Percentiles rank a stretch among this genome's conserved stretches.
Conservation (phyloP, 1,140 invertebrate genomes). For the Brachionus manjavacas region DNA sequence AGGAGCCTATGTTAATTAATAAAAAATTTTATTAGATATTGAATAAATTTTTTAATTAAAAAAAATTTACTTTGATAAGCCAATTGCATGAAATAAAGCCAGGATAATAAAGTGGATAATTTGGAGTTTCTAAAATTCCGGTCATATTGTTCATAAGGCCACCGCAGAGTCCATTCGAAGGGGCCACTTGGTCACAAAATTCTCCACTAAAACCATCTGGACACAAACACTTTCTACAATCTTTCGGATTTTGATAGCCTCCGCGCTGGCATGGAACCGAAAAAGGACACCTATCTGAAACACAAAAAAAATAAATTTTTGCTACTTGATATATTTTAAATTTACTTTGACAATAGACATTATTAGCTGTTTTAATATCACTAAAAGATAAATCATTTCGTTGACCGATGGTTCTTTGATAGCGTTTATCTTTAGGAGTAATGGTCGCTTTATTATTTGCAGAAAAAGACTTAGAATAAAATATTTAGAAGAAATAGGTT, state of each 20-base stretch:
- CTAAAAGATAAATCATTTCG: slow-evolving; percentile 12
- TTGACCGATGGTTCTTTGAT: slow-evolving; percentile 42
- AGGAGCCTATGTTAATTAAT: not conserved
- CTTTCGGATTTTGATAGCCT: slow-evolving; percentile 28
- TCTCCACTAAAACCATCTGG: slow-evolving; percentile 27
- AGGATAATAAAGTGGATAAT: slow-evolving; percentile 37
- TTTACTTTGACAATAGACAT: slow-evolving; percentile 31
- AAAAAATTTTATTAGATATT: not conserved
- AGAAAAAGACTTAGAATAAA: slow-evolving; percentile 12
- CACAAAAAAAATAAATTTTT: not conserved
- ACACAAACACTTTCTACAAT: slow-evolving; percentile 22
- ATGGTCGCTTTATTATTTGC: slow-evolving; percentile 21
- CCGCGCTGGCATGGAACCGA: not conserved
- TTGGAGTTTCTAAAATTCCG: slow-evolving; percentile 38
- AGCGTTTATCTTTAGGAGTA: not conserved
- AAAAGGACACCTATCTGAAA: not conserved
- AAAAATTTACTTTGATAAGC: slow-evolving; percentile 17
- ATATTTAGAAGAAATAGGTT: not conserved
- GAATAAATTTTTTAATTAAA: too few relatives aligned
- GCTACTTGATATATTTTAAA: not conserved
- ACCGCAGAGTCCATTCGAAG: not conserved
- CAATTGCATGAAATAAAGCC: slow-evolving; percentile 32
- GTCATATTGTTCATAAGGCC: not conserved
- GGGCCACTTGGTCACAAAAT: slow-evolving; percentile 29
- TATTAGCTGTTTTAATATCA: slow-evolving; percentile 34